Conservation (phyloP, 2,797 vertebrate genomes). For the Urosaurus nigricauda region DNA sequence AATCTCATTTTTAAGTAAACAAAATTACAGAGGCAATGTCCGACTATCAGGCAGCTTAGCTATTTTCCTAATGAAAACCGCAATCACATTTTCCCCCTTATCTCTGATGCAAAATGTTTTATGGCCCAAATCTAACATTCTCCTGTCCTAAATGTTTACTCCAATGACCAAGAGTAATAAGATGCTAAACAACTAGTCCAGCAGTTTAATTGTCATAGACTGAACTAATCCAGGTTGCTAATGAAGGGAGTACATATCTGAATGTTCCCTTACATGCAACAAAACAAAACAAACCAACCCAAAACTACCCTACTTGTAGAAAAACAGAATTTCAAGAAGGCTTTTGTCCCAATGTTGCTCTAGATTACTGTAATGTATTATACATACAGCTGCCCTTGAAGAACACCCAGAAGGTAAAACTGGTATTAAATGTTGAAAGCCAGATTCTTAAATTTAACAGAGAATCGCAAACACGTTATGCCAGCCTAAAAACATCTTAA, state of each 20-base stretch:
- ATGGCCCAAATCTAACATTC: neutral
- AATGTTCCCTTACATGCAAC: neutral
- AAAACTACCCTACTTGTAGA: neutral
- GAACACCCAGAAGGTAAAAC: neutral
- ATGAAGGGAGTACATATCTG: too few species aligned
- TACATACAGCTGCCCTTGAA: neutral
- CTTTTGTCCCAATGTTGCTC: neutral
- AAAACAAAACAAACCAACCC: neutral
- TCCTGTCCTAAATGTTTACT: neutral
- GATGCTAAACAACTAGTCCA: neutral
- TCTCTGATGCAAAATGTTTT: constrained; percentile 28
- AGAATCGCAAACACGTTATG: neutral
- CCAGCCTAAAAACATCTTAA: neutral
- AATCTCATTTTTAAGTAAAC: constrained; percentile 73
- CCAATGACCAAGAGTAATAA: neutral
- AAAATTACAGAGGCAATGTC: constrained; percentile 66
- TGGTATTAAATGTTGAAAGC: neutral
- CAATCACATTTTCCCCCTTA: constrained; percentile 40
- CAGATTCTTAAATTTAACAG: neutral
- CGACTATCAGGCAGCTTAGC: neutral
- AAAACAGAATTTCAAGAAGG: constrained; percentile 1
- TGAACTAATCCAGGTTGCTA: neutral
- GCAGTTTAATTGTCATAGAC: neutral
- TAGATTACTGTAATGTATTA: neutral
- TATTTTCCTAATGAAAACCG: constrained; percentile 41